These are phyloP conservation scores for Philopotamus ludificatus DNA, from an alignment of 1,140 invertebrate species.

Conservation along the genomic window DNA sequence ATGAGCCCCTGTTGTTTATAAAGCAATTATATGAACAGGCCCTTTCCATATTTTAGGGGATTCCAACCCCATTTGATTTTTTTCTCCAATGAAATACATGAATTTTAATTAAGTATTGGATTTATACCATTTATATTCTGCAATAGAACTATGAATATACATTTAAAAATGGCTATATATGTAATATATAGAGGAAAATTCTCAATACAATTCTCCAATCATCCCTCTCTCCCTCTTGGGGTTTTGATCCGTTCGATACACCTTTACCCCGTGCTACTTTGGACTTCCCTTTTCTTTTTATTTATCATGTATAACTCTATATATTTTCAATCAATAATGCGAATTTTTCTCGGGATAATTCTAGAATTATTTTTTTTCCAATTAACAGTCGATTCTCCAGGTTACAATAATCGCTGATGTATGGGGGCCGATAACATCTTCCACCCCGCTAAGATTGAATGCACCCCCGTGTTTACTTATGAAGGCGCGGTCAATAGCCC, in stretches of 20 bases:
- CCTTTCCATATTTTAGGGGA: no score
- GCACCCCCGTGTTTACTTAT: slow-evolving; percentile 33
- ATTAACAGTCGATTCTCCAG: no score
- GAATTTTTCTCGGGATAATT: no score
- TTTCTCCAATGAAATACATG: background rate
- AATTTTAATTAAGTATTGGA: no score
- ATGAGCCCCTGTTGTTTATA: slow-evolving; percentile 39
- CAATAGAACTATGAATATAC: background rate
- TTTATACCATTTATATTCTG: no score
- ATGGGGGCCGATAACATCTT: no score
- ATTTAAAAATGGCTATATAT: background rate
- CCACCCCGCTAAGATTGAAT: slow-evolving; percentile 31
- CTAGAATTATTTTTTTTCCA: no score
- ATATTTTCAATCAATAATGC: no score
- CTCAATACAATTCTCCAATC: background rate
- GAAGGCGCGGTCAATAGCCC: slow-evolving; percentile 32
- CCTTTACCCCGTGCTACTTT: background rate
- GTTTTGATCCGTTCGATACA: background rate
- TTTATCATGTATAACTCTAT: no score
- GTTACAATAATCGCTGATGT: no score
- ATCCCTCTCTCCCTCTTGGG: slow-evolving; percentile 1
- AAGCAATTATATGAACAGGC: slow-evolving; percentile 38
- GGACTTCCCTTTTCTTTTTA: background rate
- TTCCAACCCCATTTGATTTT: no score
- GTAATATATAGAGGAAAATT: background rate